phyloP scores from a whole-genome alignment of 2,888 invertebrate genomes.

The Cepaea hortensis region DNA sequence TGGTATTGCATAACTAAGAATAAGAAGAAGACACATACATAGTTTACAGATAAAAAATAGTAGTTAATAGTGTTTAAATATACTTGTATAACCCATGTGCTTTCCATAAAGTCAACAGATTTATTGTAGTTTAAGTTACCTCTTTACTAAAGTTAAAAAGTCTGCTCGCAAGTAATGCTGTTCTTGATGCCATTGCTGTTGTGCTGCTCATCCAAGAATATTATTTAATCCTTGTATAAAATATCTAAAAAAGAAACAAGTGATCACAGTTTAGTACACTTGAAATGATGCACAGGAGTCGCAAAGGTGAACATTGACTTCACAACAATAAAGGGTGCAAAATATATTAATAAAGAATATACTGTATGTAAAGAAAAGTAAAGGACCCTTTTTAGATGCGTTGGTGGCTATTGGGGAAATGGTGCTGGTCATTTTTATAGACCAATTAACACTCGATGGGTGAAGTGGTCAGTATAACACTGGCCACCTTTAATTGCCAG shows the following conservation, averaged over 20 bases:
- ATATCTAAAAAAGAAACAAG: background rate
- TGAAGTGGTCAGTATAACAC: too few species aligned
- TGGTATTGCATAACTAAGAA: too few species aligned
- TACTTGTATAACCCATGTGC: background rate
- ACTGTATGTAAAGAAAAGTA: too few species aligned
- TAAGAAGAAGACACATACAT: background rate
- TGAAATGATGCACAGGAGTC: background rate
- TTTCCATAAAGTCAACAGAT: background rate
- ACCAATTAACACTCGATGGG: too few species aligned
- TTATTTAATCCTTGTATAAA: background rate
- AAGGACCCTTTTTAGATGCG: too few species aligned
- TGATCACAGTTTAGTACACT: background rate
- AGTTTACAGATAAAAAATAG: background rate
- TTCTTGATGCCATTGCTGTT: conserved; percentile 3
- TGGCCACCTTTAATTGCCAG: too few species aligned
- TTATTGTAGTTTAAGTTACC: background rate
- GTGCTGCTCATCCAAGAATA: background rate
- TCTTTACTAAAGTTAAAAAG: background rate
- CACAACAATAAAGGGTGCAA: too few species aligned
- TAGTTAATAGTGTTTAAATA: too few species aligned
- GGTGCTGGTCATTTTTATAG: too few species aligned
- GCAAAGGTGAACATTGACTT: too few species aligned
- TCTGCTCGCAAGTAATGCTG: conserved; percentile 8
- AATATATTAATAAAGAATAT: too few species aligned
- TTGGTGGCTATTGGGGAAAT: too few species aligned